phyloP scores from a whole-genome alignment of 2,113 vertebrate genomes.

The Puffinus mauretanicus region DNA sequence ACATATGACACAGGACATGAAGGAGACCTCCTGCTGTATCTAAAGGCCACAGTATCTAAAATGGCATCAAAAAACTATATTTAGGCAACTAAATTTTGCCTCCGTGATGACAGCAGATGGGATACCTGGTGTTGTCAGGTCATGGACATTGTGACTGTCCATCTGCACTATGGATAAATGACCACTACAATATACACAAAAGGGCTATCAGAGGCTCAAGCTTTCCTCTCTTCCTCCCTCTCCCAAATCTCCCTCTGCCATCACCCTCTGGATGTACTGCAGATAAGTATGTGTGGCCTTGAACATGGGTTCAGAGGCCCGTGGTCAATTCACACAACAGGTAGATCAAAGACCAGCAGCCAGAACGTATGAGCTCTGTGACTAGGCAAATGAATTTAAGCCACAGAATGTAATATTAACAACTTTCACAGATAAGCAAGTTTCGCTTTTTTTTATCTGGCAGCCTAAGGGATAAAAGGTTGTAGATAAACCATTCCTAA shows the following conservation, averaged over 20 bases:
- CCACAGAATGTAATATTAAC: background rate
- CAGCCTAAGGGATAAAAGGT: background rate
- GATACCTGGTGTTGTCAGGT: background rate
- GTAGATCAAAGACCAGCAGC: background rate
- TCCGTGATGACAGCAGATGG: background rate
- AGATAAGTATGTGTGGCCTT: no score
- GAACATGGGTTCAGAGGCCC: background rate
- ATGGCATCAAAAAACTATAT: background rate
- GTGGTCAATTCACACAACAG: background rate
- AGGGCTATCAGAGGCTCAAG: background rate
- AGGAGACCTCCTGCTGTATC: no score
- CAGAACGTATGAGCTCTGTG: background rate
- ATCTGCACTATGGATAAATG: background rate
- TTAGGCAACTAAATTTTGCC: background rate
- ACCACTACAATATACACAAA: accelerated
- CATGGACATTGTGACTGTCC: background rate
- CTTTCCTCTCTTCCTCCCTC: background rate
- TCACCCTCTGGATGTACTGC: background rate
- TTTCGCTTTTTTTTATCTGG: background rate
- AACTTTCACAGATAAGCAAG: background rate
- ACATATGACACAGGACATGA: background rate
- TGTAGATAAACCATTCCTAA: background rate
- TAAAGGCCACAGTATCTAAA: background rate
- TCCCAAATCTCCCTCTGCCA: background rate
- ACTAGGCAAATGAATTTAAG: background rate